phyloP scores from a whole-genome alignment of 2,888 invertebrate genomes.

The Timandra comae region DNA sequence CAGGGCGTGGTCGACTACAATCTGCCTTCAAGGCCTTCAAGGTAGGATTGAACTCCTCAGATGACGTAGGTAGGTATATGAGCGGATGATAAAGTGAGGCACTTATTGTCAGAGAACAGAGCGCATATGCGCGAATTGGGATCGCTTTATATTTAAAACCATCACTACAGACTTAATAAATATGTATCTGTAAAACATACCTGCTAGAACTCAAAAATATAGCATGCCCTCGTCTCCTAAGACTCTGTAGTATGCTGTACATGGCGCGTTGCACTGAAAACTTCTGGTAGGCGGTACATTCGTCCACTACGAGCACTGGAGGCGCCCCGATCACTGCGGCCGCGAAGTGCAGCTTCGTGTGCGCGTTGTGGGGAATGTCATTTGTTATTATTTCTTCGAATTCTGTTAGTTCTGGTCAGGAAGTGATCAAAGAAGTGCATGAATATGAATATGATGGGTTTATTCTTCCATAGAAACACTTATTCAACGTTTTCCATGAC shows the following conservation, averaged over 20 bases:
- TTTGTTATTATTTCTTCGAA: slow-evolving; percentile 20
- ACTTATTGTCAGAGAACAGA: too few species aligned
- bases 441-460: background rate
- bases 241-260: slow-evolving; percentile 45
- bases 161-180: background rate
- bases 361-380: slow-evolving; percentile 18
- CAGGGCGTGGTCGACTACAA: too few species aligned
- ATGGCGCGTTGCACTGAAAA: slow-evolving; percentile 45
- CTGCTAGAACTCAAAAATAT: slow-evolving; percentile 44
- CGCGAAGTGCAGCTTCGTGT: slow-evolving; percentile 43
- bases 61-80: too few species aligned
- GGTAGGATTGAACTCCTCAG: too few species aligned
- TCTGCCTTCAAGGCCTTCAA: too few species aligned
- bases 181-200: slow-evolving; percentile 22
- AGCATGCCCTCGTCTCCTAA: slow-evolving; percentile 50
- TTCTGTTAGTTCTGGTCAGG: slow-evolving; percentile 26
- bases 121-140: too few species aligned
- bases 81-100: too few species aligned
- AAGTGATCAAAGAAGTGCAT: background rate
- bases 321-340: slow-evolving; percentile 56
- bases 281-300: slow-evolving; percentile 53
- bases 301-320: slow-evolving; percentile 50
- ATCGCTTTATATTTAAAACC: too few species aligned
- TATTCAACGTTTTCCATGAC: background rate
- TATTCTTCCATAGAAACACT: too few species aligned